phyloP scores from a whole-genome alignment of 2,888 invertebrate species.

The Cataglyphis albicans region DNA sequence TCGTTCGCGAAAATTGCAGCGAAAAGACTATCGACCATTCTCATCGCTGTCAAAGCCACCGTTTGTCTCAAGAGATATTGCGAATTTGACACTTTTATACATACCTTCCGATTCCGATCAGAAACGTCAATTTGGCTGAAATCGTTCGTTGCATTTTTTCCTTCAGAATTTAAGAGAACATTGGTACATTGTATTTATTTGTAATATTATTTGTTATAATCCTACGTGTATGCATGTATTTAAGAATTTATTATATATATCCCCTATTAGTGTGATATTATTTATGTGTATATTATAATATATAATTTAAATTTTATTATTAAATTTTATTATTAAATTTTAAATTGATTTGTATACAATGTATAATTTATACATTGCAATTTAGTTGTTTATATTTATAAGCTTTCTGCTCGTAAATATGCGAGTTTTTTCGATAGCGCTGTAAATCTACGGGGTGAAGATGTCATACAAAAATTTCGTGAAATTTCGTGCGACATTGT shows the following conservation, averaged over 20 bases:
- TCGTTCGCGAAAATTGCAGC: conserved; percentile 25
- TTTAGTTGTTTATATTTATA: not conserved
- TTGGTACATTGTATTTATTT: not conserved
- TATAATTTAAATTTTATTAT: too few species aligned
- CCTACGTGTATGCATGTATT: not conserved
- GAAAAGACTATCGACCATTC: not conserved
- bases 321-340: not conserved
- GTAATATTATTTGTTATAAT: not conserved
- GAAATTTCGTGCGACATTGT: not conserved
- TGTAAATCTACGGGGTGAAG: not conserved
- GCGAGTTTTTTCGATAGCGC: not conserved
- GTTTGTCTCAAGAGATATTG: conserved; percentile 23
- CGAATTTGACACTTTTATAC: conserved; percentile 48
- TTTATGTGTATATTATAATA: not conserved
- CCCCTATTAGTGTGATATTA: not conserved
- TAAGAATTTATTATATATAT: not conserved
- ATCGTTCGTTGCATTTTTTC: conserved; percentile 27
- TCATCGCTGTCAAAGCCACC: conserved; percentile 33
- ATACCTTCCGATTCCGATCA: conserved; percentile 62
- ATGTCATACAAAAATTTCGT: not conserved
- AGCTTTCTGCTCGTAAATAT: not conserved
- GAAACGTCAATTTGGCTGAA: conserved; percentile 3
- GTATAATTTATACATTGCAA: not conserved
- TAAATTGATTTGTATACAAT: not conserved
- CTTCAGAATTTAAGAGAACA: not conserved